phyloP scores from a whole-genome alignment of 2,888 invertebrate species.

The Spilosoma lubricipeda region DNA sequence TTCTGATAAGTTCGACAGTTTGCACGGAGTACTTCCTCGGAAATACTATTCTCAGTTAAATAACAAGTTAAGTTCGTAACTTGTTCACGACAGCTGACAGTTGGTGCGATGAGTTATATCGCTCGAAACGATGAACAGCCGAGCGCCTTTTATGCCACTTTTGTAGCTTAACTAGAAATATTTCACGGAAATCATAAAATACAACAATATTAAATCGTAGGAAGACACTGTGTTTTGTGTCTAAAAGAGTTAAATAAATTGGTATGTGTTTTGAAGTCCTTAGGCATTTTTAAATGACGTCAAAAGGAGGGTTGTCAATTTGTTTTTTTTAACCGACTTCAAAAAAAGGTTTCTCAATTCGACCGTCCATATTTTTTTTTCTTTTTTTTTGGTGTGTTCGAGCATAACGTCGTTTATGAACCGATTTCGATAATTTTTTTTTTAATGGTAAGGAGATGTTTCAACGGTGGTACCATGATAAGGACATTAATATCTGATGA shows the following conservation, averaged over 20 bases:
- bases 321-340: too few relatives aligned
- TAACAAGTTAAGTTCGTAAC: constrained; percentile 7
- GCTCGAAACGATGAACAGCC: constrained; percentile 11
- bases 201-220: constrained; percentile 17
- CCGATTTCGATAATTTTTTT: too few relatives aligned
- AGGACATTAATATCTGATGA: too few relatives aligned
- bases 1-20: neutral
- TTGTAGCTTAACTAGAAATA: constrained; percentile 7
- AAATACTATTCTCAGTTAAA: neutral
- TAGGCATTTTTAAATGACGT: neutral
- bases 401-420: too few relatives aligned
- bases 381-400: too few relatives aligned
- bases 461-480: too few relatives aligned
- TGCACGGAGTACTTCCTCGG: neutral
- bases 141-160: constrained; percentile 1
- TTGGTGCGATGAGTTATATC: constrained; percentile 5
- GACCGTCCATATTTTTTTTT: too few relatives aligned
- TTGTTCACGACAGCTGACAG: constrained; percentile 8
- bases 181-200: neutral
- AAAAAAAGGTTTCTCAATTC: too few relatives aligned
- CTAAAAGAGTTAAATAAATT: neutral
- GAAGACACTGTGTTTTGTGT: neutral
- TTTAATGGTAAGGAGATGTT: too few relatives aligned
- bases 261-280: neutral
- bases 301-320: too few relatives aligned